phyloP scores from a whole-genome alignment of 2,888 invertebrate species.

The Aleiodes leptofemur region DNA sequence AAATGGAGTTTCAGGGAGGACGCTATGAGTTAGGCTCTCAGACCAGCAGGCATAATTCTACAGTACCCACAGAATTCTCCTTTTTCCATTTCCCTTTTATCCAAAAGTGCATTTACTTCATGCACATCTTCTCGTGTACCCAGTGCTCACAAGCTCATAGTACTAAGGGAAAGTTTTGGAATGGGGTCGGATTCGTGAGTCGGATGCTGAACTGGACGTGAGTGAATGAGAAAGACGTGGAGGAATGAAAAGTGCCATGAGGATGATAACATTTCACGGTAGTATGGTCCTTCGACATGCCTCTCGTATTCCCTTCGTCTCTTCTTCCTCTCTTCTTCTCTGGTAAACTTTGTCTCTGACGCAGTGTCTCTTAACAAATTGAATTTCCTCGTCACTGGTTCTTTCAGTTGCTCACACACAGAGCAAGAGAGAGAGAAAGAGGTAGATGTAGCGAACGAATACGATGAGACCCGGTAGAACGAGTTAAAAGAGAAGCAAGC shows the following conservation, averaged over 20 bases:
- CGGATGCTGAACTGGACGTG: constrained; percentile 54
- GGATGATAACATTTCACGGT: constrained; percentile 56
- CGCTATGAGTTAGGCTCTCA: constrained; percentile 53
- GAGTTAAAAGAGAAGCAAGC: constrained; percentile 22
- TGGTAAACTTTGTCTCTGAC: constrained; percentile 51
- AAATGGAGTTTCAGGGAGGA: constrained; percentile 58
- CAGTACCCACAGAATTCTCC: constrained; percentile 3
- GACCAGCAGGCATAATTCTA: constrained; percentile 34
- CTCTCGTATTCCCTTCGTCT: constrained; percentile 35
- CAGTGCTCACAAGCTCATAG: constrained; percentile 19
- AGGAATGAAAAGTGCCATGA: constrained; percentile 51
- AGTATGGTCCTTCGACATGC: constrained; percentile 47
- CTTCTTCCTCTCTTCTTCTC: constrained; percentile 1
- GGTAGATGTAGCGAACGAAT: constrained; percentile 2
- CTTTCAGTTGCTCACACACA: constrained; percentile 38
- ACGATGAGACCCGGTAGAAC: constrained; percentile 15
- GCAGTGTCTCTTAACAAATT: constrained; percentile 56
- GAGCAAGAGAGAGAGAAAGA: neutral
- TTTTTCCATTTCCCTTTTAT: constrained; percentile 5
- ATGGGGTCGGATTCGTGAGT: constrained; percentile 55
- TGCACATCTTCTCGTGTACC: constrained; percentile 14
- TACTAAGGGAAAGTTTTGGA: constrained; percentile 50
- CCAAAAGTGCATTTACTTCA: constrained; percentile 1
- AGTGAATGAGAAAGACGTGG: constrained; percentile 52
- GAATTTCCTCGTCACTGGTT: constrained; percentile 52